Evolutionary conservation across 2,888 invertebrate genomes (phyloP).

Genomic region (Dynastes hyllus): DNA sequence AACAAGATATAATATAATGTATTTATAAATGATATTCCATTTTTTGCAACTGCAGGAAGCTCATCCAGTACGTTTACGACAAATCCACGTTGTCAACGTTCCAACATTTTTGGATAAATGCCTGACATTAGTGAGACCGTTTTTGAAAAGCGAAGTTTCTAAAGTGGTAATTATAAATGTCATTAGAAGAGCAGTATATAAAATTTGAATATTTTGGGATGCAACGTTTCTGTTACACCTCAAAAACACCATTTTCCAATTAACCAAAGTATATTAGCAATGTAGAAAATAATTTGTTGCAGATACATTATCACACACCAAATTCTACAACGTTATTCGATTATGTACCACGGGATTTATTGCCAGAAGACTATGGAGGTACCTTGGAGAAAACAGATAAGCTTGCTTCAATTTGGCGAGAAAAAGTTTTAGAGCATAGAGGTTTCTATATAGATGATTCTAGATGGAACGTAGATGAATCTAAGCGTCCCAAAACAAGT

Average conservation of each 20-base stretch:
- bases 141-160: constrained; percentile 79
- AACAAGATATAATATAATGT: constrained; percentile 1
- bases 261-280: not conserved
- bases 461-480: constrained; percentile 77
- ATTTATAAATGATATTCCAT: constrained; percentile 21
- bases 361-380: constrained; percentile 83
- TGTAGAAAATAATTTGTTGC: not conserved
- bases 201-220: too few species aligned
- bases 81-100: constrained; percentile 80
- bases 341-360: constrained; percentile 77
- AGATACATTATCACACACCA: constrained; percentile 83
- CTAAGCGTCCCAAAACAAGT: constrained; percentile 69
- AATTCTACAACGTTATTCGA: constrained; percentile 78
- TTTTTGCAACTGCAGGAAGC: constrained; percentile 74
- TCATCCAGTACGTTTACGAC: constrained; percentile 79
- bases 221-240: too few species aligned
- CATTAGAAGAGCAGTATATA: too few species aligned
- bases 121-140: constrained; percentile 77
- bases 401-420: constrained; percentile 77
- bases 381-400: constrained; percentile 76
- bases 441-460: constrained; percentile 72
- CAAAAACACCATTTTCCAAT: too few species aligned
- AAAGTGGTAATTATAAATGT: constrained; percentile 73
- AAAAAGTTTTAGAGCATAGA: constrained; percentile 76
- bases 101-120: constrained; percentile 79